Evolutionary conservation across 2,888 invertebrate species (phyloP), one percentile per base, ranked within the genome.

Genomic region (Meiosimyza platycephala): DNA sequence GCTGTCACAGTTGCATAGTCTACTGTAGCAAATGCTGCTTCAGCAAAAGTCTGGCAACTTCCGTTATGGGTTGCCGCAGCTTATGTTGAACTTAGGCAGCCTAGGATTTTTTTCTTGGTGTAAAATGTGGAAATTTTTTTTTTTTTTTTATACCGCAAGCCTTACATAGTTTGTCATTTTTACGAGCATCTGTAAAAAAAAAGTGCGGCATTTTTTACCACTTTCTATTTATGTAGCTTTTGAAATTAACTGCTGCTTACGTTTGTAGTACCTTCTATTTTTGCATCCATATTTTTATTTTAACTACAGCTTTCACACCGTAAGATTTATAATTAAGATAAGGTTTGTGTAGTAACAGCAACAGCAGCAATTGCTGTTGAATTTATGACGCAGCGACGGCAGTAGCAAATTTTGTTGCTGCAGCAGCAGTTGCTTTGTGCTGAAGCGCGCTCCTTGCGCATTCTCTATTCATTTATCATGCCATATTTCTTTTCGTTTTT

Each of bases 261-360:
- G 3, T 40, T 40, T 40, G 9, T 40, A 40, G 40, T 40, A 40
- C 40, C 40, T 67, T n/a, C 57, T 13, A 48, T 65, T 64, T 52
- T 52, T 28, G 33, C 28, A n/a, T 16, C 28, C 57, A 28, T 57
- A 51, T 28, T 28, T 64, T 60, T 51, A 52, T 64, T 64, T 18
- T 28, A 28, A 4, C 28, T 28, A 28, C 28, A 28, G 28, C 28
- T 64, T 40, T 51, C 64, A 22, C 63, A 62, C 70, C 40, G 54
- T 54, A 62, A 70, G 70, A 70, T 70, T 70, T 70, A 70, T 70
- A 70, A 70, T 70, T 70, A 70, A 70, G 70, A 70, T 70, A 70
- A 16, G 70, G 62, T 63, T 70, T 63, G 33, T 47, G 70, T 50
- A 40, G 9, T 9, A 28, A 40, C 40, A 40, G 40, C 9, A 28